These are phyloP conservation scores for Oligia latruncula DNA, from an alignment of 2,888 invertebrate species.

Conservation along the genomic window DNA sequence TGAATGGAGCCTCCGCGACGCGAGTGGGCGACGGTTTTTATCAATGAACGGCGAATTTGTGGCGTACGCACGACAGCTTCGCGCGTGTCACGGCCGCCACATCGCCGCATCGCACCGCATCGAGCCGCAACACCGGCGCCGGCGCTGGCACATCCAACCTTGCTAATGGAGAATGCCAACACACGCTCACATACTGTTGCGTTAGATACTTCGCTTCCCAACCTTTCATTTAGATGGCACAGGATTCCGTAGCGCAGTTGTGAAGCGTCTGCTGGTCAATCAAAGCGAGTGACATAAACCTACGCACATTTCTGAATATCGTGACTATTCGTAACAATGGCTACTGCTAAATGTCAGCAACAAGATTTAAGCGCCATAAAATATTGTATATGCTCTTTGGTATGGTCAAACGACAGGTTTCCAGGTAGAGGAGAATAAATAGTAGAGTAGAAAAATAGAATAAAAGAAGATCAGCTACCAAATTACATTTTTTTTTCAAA, in stretches of 20 bases:
- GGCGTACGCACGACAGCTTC: conserved; percentile 82
- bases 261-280: conserved; percentile 30
- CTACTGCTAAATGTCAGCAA: background rate
- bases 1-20: conserved; percentile 84
- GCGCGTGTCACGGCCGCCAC: conserved; percentile 84
- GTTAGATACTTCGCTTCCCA: conserved; percentile 43
- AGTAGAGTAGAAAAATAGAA: background rate
- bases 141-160: conserved; percentile 74
- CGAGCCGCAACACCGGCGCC: conserved; percentile 71
- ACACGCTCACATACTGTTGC: conserved; percentile 69
- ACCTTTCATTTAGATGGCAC: conserved; percentile 49
- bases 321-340: conserved; percentile 12
- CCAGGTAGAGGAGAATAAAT: too few relatives aligned
- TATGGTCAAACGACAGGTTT: background rate
- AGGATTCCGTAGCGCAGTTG: conserved; percentile 39
- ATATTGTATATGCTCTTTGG: background rate
- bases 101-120: conserved; percentile 53
- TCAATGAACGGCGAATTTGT: conserved; percentile 89
- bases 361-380: background rate
- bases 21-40: conserved; percentile 88
- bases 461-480: background rate
- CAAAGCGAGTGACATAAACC: conserved; percentile 29
- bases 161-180: conserved; percentile 86
- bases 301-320: conserved; percentile 4
- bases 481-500: background rate